Evolutionary conservation across 2,888 invertebrate genomes (phyloP), one percentile per base, ranked within the genome.

Genomic region (Scaptomyza flava): DNA sequence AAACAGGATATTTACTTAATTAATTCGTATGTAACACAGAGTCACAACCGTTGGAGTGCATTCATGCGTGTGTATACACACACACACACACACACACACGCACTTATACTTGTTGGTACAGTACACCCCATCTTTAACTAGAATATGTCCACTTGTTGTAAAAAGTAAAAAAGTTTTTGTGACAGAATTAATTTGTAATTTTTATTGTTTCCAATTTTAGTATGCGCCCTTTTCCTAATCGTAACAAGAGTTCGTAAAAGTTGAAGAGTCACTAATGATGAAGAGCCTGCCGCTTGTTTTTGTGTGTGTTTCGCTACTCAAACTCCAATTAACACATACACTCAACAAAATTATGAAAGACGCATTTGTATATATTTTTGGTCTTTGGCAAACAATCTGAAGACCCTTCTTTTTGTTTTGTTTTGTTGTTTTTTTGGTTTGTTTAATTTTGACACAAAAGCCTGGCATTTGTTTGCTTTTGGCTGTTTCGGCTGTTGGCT

Each of bases 131-230:
- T 7, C 34, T 34, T 34, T 9, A 12, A 6, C n/a, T 34, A 50
- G 9, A 6, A 8, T 34, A 34, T 48, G 8, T 8, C 1, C 5
- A 33, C 6, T 38, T 12, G 23, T 11, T n/a, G n/a, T n/a, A n/a
- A n/a, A n/a, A n/a, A 17, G 17, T 5, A 14, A 31, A 17, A 72
- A 86, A 82, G 68, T 87, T 86, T 78, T 38, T 45, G 53, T 42
- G 59, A 79, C 68, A 68, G 67, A 68, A 74, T 67, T 75, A 59
- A 67, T 79, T 79, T 57, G 14, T 17, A 47, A 42, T 60, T 43
- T 48, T 62, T 46, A 59, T 54, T 51, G n/a, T 54, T 51, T 47
- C 12, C 23, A 51, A 56, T 52, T 42, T 48, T 46, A 38, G 52
- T 45, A 27, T 47, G 53, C n/a, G 64, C 66, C 65, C 17, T 38